Base-by-base conservation (phyloP, 2,113 vertebrate species). In the Brienomyrus longianalis region DNA sequence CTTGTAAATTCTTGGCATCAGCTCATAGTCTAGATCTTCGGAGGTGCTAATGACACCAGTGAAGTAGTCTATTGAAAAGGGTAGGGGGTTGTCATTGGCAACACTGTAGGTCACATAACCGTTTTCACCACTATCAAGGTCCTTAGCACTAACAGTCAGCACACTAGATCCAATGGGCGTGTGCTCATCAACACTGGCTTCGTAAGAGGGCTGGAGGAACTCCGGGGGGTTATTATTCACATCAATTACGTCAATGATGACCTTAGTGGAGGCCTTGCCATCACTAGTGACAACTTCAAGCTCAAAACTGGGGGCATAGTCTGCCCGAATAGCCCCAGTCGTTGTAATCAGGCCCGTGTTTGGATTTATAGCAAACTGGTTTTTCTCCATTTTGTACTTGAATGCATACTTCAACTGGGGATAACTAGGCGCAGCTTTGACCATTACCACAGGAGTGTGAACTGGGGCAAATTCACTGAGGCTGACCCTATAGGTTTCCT, bases 71-170 rank as follows among this genome's bases (percentile, higher is more conserved):
- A 99, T 98, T 83, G 95, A 95, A 92, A 99, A 99, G 0, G 98
- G 98, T 91, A 98, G 96, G 2, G 95, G 97, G 92, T 93, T 97
- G 35, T 97, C 35, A 86, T 98, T 99, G 80, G 97, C 96, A 62
- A 99, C 97, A 91, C 97, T 98, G 91, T 99, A 99, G 1, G 98
- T 99, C 90, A 99, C 97, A 2, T 99, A 99, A 39, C 98, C 98
- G 5, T 98, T 98, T 91, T 99, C 98, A 0, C 97, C 98, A 89
- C 94, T 96, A 86, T 99, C 98, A 0, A 96, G 94, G 94, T 99
- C 98, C 1, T 93, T 94, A 6, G 98, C 98, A 89, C 93, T 97
- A 48, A 99, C 96, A 0, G 94, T 95, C 89, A 97, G 80, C 77
- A 99, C 96, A 39, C 96, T 97, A 0, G 97, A 98, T 88, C 98